Conservation (phyloP, 64 coral and sea anemone genomes). For the Stichodactyla mertensii region DNA sequence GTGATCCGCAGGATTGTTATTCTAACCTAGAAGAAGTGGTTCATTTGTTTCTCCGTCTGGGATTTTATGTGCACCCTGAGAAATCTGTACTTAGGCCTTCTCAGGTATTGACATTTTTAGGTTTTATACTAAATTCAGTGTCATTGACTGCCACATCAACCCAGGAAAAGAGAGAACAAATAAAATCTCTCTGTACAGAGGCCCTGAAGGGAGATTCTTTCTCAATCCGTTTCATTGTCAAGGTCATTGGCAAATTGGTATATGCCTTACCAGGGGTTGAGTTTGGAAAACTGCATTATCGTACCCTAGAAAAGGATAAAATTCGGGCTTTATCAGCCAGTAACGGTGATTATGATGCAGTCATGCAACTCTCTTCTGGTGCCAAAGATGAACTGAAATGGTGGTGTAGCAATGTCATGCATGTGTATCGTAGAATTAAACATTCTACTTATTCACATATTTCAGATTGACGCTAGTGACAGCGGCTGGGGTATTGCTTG, state of each 20-base stretch:
- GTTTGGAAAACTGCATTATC: slow-evolving; percentile 43
- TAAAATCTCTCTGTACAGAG: slow-evolving; percentile 31
- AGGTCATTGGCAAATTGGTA: slow-evolving; percentile 39
- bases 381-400: slow-evolving; percentile 26
- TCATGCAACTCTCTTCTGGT: slow-evolving; percentile 17
- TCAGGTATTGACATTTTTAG: slow-evolving; percentile 30
- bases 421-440: slow-evolving; percentile 21
- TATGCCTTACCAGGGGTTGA: slow-evolving; percentile 36
- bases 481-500: background rate
- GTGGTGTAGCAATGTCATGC: slow-evolving; percentile 24
- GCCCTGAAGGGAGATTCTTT: background rate
- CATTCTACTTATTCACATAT: background rate
- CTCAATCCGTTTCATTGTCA: background rate
- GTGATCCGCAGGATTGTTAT: too few relatives aligned
- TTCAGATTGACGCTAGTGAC: too few relatives aligned
- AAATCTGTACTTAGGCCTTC: slow-evolving; percentile 43
- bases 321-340: slow-evolving; percentile 17
- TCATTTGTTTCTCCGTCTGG: too few relatives aligned
- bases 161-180: slow-evolving; percentile 3
- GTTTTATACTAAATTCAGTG: slow-evolving; percentile 32
- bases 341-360: slow-evolving; percentile 21
- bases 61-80: too few relatives aligned
- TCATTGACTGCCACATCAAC: slow-evolving; percentile 12
- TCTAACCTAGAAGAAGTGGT: too few relatives aligned
- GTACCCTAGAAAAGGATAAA: background rate